A percentile compares a stretch with the other conserved stretches of the same genome.
These are phyloP conservation scores for Campopleginae sp. DNA, from an alignment of 2,888 invertebrate genomes.

Conservation along the genomic window DNA sequence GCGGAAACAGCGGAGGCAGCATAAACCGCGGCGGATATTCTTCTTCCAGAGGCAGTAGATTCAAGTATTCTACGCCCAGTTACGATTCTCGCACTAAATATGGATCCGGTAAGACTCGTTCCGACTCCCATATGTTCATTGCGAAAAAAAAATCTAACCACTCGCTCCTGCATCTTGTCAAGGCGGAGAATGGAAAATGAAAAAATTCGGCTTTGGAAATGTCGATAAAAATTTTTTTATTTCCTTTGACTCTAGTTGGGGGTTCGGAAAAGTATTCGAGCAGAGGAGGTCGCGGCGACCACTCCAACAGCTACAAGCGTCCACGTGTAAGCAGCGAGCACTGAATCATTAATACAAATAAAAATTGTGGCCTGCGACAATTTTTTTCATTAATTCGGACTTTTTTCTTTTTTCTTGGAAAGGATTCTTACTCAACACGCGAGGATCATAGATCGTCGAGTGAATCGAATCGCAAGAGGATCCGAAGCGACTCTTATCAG, in stretches of 20 bases:
- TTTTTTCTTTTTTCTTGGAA: slow-evolving; percentile 1
- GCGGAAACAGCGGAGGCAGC: slow-evolving; percentile 73
- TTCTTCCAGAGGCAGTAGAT: slow-evolving; percentile 80
- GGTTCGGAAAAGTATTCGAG: slow-evolving; percentile 81
- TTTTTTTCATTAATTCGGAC: background rate
- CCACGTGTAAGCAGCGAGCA: slow-evolving; percentile 78
- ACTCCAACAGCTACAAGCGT: slow-evolving; percentile 81
- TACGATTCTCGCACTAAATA: slow-evolving; percentile 82
- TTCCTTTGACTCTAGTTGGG: slow-evolving; percentile 61
- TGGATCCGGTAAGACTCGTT: slow-evolving; percentile 75
- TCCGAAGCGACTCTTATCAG: slow-evolving; percentile 82
- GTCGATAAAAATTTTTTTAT: slow-evolving; percentile 17
- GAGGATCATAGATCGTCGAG: slow-evolving; percentile 82
- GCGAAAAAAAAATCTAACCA: too few species aligned
- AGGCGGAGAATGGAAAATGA: too few species aligned
- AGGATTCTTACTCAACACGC: slow-evolving; percentile 81
- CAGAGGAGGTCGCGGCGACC: slow-evolving; percentile 80
- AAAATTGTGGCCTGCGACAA: background rate
- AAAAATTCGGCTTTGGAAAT: too few species aligned
- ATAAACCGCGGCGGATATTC: slow-evolving; percentile 80
- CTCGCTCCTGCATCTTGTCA: too few species aligned
- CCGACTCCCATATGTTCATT: background rate
- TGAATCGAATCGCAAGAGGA: slow-evolving; percentile 80
- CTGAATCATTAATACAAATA: background rate
- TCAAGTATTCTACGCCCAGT: slow-evolving; percentile 80